phyloP scores from a whole-genome alignment of 2,888 invertebrate species.

The Lochmaea crataegi region DNA sequence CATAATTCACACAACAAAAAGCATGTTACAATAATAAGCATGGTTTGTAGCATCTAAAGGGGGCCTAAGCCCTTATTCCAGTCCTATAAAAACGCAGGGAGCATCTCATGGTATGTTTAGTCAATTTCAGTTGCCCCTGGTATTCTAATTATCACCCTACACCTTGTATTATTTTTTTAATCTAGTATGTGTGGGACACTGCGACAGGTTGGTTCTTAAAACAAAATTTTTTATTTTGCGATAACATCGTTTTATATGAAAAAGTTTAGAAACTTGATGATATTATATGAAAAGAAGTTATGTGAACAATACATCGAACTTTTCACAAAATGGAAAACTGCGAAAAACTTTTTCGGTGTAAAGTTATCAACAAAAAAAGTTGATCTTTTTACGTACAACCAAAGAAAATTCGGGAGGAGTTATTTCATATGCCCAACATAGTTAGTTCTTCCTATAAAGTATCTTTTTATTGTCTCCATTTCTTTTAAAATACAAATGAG shows the following conservation, averaged over 20 bases:
- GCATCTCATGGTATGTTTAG: conserved; percentile 60
- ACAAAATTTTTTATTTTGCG: neutral
- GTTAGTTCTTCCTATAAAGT: no score
- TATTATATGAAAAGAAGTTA: neutral
- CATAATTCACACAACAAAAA: conserved; percentile 22
- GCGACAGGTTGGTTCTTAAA: conserved; percentile 2
- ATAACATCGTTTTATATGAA: neutral
- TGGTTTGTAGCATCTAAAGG: conserved; percentile 57
- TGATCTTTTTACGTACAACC: no score
- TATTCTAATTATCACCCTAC: conserved; percentile 20
- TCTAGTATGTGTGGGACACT: conserved; percentile 16
- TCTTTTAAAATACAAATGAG: no score
- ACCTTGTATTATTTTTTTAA: neutral
- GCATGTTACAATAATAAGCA: conserved; percentile 51
- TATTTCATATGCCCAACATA: no score
- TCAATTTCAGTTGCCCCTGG: conserved; percentile 25
- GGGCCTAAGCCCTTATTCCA: conserved; percentile 71
- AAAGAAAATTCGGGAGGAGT: no score
- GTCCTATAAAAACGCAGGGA: conserved; percentile 72
- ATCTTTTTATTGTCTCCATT: no score
- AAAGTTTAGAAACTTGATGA: no score
- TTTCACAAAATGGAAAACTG: neutral
- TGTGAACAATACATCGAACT: neutral
- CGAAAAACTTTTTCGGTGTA: neutral
- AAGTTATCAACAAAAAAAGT: no score